Conservation (phyloP, 1,140 invertebrate species). For the Helicoverpa zea region DNA sequence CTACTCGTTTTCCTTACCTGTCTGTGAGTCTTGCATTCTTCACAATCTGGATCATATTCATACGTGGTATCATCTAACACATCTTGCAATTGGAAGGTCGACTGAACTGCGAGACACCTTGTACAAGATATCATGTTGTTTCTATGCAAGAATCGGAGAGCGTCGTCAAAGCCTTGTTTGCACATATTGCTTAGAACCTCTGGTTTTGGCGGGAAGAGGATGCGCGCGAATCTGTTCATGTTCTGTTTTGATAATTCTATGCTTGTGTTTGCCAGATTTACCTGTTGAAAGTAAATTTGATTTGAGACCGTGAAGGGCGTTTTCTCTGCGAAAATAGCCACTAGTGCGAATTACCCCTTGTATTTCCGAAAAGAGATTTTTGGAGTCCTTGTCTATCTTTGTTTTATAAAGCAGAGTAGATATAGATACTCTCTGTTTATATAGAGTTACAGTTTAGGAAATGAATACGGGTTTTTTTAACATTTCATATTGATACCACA, state of each 20-base stretch:
- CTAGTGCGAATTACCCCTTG: no score
- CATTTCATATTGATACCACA: no score
- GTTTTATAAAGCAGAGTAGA: no score
- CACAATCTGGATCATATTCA: conserved; percentile 94
- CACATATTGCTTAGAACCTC: conserved; percentile 98
- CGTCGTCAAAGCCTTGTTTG: conserved; percentile 99
- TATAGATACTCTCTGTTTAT: no score
- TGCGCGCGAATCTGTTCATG: conserved; percentile 95
- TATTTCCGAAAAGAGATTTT: no score
- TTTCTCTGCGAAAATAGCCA: no score
- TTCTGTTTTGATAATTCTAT: conserved; percentile 97
- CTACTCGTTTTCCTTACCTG: conserved; percentile 86
- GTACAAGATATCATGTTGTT: conserved; percentile 96
- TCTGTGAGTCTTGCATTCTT: conserved; percentile 94
- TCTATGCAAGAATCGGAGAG: conserved; percentile 95
- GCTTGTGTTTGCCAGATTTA: conserved; percentile 97
- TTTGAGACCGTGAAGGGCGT: no score
- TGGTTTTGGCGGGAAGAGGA: conserved; percentile 97
- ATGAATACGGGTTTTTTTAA: no score
- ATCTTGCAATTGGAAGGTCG: conserved; percentile 93
- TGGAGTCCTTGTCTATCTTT: no score
- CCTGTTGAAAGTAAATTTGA: conserved; percentile 80
- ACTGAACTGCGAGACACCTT: conserved; percentile 93
- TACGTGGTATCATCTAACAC: conserved; percentile 89
- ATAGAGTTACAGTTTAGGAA: no score